Evolutionary conservation across 2,797 vertebrate species (phyloP), one percentile per base, ranked within the genome.

Genomic region (Cirrhinus mrigala): DNA sequence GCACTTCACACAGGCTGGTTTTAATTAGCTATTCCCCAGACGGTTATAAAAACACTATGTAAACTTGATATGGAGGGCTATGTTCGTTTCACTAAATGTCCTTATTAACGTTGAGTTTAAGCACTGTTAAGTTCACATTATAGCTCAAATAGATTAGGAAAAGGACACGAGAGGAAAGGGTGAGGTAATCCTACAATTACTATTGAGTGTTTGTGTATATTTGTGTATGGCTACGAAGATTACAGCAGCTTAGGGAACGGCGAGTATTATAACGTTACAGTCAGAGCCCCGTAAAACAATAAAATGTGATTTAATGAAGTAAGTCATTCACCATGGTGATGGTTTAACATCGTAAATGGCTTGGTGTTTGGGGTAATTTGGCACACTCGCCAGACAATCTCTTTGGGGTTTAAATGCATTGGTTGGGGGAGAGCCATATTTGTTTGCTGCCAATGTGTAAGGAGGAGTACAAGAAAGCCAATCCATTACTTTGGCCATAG

Each of bases 361-460:
- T 80, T 66, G 71, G 83, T 68, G 85, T 87, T 83, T 88, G 87
- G 83, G 81, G 60, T 87, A 89, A 92, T 89, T 80, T 88, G 87
- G 88, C 71, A 83, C 77, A 88, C 83, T 88, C 58, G 85, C 56
- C 69, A 82, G 79, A 76, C 15, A 11, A 56, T 86, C 87, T 78
- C 89, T 87, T 81, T 81, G 80, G 88, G 81, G 62, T 50, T 79
- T 75, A 64, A 86, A 85, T 81, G 71, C 66, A 62, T 18, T 78
- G 70, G 44, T 68, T 70, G 84, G 64, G 29, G 89, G 54, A 62
- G 60, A 64, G 80, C 89, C 82, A 82, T 81, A 50, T 79, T 73
- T 80, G 66, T 88, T 76, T 54, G 69, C 84, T 85, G 75, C 66
- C 85, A 82, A 78, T 68, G 40, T 62, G 60, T 68, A 24, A 79